Conservation (phyloP, 1,140 invertebrate species). For the Drosophila nigrodunni region DNA sequence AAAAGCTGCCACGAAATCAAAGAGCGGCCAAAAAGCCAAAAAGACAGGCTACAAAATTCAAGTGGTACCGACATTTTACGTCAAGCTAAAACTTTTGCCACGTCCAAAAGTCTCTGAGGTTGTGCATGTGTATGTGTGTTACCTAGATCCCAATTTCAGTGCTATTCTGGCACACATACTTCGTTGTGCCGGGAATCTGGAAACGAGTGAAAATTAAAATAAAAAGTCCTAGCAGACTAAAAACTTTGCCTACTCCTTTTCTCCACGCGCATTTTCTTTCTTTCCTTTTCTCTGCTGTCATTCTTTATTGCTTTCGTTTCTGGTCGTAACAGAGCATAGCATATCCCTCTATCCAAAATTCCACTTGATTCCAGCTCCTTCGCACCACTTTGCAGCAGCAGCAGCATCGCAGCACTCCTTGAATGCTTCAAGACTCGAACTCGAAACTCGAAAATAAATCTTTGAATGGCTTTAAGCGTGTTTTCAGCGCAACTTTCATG, state of each 20-base stretch:
- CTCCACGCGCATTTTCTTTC: conserved; percentile 5
- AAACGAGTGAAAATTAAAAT: conserved; percentile 57
- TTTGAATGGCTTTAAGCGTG: conserved; percentile 69
- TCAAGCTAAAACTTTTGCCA: conserved; percentile 24
- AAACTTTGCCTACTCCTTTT: conserved; percentile 44
- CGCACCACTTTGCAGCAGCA: neutral
- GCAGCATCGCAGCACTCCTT: neutral
- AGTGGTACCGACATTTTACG: conserved; percentile 35
- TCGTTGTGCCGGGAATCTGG: conserved; percentile 26
- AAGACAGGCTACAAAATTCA: conserved; percentile 6
- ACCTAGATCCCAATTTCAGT: neutral
- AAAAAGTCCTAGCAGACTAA: conserved; percentile 53
- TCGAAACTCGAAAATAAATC: conserved; percentile 58
- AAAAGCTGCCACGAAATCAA: conserved; percentile 72
- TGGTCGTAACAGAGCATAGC: neutral
- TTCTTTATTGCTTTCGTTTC: conserved; percentile 29
- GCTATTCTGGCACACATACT: conserved; percentile 57
- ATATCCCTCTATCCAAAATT: neutral
- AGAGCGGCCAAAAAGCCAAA: conserved; percentile 27
- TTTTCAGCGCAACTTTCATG: conserved; percentile 62
- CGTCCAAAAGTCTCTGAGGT: neutral
- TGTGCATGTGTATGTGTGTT: conserved; percentile 2
- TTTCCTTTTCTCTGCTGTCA: conserved; percentile 5
- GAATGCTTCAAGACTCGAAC: conserved; percentile 24
- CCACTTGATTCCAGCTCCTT: conserved; percentile 7